phyloP scores from a whole-genome alignment of 2,113 vertebrate species.

The Crotalus helleri region DNA sequence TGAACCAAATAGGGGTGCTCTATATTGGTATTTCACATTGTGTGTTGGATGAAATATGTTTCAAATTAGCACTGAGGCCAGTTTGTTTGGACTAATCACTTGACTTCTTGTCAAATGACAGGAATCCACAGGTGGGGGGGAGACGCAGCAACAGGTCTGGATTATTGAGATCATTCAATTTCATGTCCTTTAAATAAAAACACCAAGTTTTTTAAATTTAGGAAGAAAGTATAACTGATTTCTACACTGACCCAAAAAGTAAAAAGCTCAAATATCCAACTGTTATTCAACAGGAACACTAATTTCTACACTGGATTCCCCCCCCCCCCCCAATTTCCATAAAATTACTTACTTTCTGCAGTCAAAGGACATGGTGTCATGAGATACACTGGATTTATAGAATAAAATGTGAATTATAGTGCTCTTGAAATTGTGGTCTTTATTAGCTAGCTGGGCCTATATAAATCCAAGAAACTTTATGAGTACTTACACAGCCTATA shows the following conservation, averaged over 20 bases:
- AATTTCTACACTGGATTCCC: accelerated
- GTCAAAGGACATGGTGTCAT: neutral
- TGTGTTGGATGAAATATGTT: neutral
- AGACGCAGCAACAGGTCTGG: neutral
- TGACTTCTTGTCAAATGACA: neutral
- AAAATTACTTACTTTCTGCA: neutral
- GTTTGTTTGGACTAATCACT: neutral
- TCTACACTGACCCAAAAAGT: neutral
- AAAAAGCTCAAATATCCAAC: neutral
- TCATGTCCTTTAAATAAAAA: neutral
- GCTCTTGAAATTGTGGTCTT: neutral
- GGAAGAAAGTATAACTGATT: neutral
- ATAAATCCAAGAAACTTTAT: neutral
- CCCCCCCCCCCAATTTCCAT: neutral
- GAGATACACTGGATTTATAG: neutral
- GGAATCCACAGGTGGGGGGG: neutral
- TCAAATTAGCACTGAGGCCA: neutral
- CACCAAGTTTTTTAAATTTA: neutral
- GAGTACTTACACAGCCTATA: accelerated
- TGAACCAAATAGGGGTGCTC: neutral
- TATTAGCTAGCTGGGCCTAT: neutral
- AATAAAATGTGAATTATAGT: neutral
- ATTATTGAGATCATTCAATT: neutral
- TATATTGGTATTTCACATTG: neutral
- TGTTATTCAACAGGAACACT: neutral